A percentile compares a stretch with the other conserved stretches of the same genome.
phyloP scores from a whole-genome alignment of 2,888 invertebrate genomes.

The Lacanobia wlatinum region DNA sequence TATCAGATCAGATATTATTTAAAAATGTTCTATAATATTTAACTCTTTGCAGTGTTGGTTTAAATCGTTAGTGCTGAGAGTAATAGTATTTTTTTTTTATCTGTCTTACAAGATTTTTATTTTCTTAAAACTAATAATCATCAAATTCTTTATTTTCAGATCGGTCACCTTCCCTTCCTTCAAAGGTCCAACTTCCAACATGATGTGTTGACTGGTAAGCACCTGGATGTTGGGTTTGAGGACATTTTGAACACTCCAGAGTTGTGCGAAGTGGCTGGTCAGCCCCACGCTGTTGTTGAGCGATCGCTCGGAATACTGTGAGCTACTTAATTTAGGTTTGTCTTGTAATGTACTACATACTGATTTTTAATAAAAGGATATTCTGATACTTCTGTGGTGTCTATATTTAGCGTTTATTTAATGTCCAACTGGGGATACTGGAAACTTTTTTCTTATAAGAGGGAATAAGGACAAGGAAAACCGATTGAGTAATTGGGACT shows the following conservation, averaged over 20 bases:
- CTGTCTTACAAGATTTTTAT: not conserved
- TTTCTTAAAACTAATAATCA: not conserved
- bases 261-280: conserved; percentile 93
- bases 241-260: conserved; percentile 94
- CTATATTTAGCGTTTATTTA: not conserved
- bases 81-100: too few species aligned
- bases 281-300: conserved; percentile 96
- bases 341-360: conserved; percentile 52
- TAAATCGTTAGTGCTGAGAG: too few species aligned
- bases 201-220: conserved; percentile 93
- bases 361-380: conserved; percentile 53
- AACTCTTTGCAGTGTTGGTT: too few species aligned
- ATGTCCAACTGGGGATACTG: not conserved
- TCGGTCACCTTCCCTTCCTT: conserved; percentile 93
- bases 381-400: conserved; percentile 2
- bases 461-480: not conserved
- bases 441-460: not conserved
- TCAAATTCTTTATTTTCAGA: conserved; percentile 68
- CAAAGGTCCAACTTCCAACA: conserved; percentile 93
- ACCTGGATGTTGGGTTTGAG: conserved; percentile 94
- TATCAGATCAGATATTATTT: too few species aligned
- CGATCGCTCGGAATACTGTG: conserved; percentile 92
- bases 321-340: conserved; percentile 66
- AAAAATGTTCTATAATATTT: too few species aligned
- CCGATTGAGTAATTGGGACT: not conserved